phyloP scores from a whole-genome alignment of 2,888 invertebrate species.

The Synergus itoensis region DNA sequence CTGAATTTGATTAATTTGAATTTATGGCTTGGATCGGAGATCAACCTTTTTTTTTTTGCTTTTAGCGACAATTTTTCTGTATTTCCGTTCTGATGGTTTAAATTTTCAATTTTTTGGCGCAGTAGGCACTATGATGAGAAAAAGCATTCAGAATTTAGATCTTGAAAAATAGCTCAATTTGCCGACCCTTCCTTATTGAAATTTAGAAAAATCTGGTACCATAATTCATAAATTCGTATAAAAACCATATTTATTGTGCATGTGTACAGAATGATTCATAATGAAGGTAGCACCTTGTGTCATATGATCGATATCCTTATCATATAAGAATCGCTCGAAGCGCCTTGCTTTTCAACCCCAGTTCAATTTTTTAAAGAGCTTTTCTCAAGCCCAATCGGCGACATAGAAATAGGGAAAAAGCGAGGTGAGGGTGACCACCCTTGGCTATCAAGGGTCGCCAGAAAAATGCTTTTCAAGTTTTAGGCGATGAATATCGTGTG shows the following conservation, averaged over 20 bases:
- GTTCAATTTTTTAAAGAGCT: neutral
- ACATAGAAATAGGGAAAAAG: slow-evolving; percentile 31
- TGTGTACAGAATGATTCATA: slow-evolving; percentile 1
- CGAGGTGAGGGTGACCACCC: slow-evolving; percentile 18
- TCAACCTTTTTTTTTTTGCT: no score
- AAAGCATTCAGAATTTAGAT: neutral
- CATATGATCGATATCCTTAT: neutral
- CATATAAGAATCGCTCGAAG: slow-evolving; percentile 7
- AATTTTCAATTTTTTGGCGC: no score
- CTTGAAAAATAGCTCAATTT: neutral
- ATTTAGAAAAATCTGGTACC: neutral
- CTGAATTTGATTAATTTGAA: no score
- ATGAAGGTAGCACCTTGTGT: slow-evolving; percentile 8
- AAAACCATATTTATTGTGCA: neutral
- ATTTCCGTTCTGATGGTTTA: no score
- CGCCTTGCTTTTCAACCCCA: neutral
- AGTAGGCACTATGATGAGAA: no score
- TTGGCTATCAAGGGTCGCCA: slow-evolving; percentile 7
- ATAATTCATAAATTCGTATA: slow-evolving; percentile 6
- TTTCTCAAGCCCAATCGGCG: neutral
- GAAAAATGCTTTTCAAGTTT: slow-evolving; percentile 28
- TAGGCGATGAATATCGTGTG: slow-evolving; percentile 10
- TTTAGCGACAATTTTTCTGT: no score
- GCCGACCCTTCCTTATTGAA: neutral
- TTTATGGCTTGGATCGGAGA: no score